Conservation (phyloP, 2,113 vertebrate species). For the Phalacrocorax pelagicus region DNA sequence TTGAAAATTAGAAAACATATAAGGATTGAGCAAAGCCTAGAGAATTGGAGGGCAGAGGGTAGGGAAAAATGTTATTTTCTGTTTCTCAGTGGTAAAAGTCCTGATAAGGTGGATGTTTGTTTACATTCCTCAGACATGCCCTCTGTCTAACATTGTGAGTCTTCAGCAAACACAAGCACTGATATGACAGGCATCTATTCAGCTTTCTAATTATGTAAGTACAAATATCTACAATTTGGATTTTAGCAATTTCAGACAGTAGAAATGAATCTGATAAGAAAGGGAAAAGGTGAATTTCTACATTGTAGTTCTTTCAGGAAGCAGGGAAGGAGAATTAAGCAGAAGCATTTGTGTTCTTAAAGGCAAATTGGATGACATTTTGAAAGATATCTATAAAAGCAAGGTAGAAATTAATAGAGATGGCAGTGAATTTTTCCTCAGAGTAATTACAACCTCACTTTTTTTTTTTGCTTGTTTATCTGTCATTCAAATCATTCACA, state of each 20-base stretch:
- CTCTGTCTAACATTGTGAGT: neutral
- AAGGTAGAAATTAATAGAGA: neutral
- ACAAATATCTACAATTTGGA: neutral
- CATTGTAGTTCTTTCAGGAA: neutral
- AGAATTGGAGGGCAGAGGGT: neutral
- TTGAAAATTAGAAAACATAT: neutral
- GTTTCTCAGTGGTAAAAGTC: constrained; percentile 3
- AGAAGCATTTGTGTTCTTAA: neutral
- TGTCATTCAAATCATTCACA: neutral
- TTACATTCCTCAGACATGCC: constrained; percentile 33
- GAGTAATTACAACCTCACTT: neutral
- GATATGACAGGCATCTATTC: neutral
- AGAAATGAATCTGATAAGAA: neutral
- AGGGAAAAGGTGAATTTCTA: neutral
- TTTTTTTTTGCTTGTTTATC: neutral
- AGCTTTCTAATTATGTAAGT: constrained; percentile 11
- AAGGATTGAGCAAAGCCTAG: neutral
- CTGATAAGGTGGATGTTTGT: constrained; percentile 20
- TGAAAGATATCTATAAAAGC: neutral
- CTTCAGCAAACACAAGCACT: neutral
- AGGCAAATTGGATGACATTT: neutral
- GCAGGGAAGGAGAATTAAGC: neutral
- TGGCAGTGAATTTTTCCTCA: neutral
- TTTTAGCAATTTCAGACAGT: neutral
- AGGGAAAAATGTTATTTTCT: neutral